phyloP scores from a whole-genome alignment of 2,888 invertebrate genomes.

The Dryobota labecula region DNA sequence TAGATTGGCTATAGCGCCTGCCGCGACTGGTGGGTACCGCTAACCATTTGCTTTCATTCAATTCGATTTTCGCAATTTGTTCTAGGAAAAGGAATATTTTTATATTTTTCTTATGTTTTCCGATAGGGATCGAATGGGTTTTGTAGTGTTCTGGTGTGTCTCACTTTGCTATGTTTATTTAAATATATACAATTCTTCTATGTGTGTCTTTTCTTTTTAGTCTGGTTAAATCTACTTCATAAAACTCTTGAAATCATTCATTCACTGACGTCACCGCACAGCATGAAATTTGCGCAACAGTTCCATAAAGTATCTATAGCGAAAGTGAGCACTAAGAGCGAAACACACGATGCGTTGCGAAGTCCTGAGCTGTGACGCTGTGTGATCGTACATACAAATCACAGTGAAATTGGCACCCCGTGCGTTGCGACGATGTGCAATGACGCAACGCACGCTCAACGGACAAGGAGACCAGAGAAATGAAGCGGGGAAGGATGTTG shows the following conservation, averaged over 20 bases:
- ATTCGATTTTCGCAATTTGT: slow-evolving; percentile 40
- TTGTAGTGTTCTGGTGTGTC: slow-evolving; percentile 2
- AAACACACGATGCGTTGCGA: no score
- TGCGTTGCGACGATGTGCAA: no score
- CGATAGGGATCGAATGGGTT: slow-evolving; percentile 1
- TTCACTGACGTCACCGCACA: not conserved
- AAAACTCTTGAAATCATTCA: not conserved
- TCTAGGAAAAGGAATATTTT: slow-evolving; percentile 32
- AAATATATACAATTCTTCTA: not conserved
- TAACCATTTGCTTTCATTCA: slow-evolving; percentile 39
- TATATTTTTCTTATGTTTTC: slow-evolving; percentile 27
- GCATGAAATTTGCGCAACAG: not conserved
- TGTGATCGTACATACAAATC: no score
- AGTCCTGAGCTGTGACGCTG: no score
- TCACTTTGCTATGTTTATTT: slow-evolving; percentile 7
- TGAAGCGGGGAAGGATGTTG: no score
- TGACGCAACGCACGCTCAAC: no score
- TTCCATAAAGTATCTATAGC: no score
- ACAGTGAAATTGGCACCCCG: no score
- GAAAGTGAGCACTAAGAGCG: not conserved
- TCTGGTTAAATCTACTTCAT: not conserved
- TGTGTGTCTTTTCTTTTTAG: not conserved
- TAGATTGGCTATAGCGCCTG: slow-evolving; percentile 38
- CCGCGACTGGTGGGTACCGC: slow-evolving; percentile 23
- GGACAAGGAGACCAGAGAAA: no score